phyloP scores from a whole-genome alignment of 1,140 invertebrate species.

The Hestina assimilis region DNA sequence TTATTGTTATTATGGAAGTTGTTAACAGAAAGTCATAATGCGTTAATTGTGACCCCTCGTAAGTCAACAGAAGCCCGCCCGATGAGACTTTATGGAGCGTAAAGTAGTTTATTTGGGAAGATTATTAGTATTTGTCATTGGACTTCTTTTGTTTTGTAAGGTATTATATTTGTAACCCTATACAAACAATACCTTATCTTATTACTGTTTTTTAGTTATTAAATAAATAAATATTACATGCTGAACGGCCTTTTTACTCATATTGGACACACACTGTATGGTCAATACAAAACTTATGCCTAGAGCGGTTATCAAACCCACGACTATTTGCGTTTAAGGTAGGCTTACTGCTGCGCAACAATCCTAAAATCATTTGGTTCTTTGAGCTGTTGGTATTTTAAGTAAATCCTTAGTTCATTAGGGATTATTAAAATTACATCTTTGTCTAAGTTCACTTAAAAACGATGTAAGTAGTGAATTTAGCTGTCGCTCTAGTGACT shows the following conservation, averaged over 20 bases:
- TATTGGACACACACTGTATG: too few species aligned
- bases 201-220: background rate
- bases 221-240: background rate
- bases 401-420: too few species aligned
- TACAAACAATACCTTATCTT: background rate
- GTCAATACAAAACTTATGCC: too few species aligned
- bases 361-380: too few species aligned
- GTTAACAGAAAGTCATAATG: slow-evolving; percentile 12
- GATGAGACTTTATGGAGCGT: slow-evolving; percentile 17
- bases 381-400: too few species aligned
- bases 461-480: too few species aligned
- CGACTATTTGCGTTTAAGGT: background rate
- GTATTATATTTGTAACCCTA: background rate
- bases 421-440: too few species aligned
- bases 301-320: too few species aligned
- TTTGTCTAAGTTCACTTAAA: too few species aligned
- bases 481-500: too few species aligned
- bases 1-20: background rate
- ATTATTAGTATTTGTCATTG: slow-evolving; percentile 8
- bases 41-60: slow-evolving; percentile 15
- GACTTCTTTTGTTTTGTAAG: slow-evolving; percentile 1
- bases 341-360: too few species aligned
- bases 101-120: slow-evolving; percentile 8
- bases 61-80: slow-evolving; percentile 14
- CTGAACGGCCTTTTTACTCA: background rate